Base-by-base conservation (phyloP, 2,888 invertebrate genomes). In the Podabrus alpinus region DNA sequence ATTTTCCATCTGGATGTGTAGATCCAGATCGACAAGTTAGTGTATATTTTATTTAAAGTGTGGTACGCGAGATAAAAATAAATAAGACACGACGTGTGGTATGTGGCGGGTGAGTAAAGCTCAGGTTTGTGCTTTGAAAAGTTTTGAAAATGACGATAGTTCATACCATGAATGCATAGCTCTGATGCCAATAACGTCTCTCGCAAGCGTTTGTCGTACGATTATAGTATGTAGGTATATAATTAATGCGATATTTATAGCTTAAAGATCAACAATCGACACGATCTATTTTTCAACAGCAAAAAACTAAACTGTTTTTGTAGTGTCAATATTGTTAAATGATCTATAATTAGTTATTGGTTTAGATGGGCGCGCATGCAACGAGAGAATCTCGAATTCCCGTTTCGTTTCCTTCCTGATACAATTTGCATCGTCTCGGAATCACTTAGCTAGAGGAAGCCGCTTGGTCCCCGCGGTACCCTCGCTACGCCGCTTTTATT, bases 181-280 rank as follows among this genome's bases (percentile, higher is more conserved):
- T 82, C n/a, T n/a, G 45, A 85, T 86, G 86, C 86, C 86, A 86
- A 86, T 86, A 86, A 83, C 84, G 83, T 85, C 85, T 85, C 83
- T 81, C 81, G 81, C 84, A 83, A 83, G 83, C 85, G 85, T 84
- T 84, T 85, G 84, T 85, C 85, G 84, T 85, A 84, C 83, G 83
- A 83, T 81, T 80, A 79, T n/a, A 45, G 45, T 45, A n/a, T 45
- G 45, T 45, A 45, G 29, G 85, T 87, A 87, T 87, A 87, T 87
- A 87, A 87, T 87, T 87, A 87, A 86, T 85, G 82, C 80, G 84
- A 83, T 87, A 87, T 87, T 87, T 87, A 86, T 87, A 87, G 86
- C 85, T 83, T 61, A 85, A 86, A 85, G 87, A 86, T 85, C 86
- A 86, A 86, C 84, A 86, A 84, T 84, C 85, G 84, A 77, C 75